phyloP scores from a whole-genome alignment of 2,113 vertebrate species.

The Plotosus lineatus region DNA sequence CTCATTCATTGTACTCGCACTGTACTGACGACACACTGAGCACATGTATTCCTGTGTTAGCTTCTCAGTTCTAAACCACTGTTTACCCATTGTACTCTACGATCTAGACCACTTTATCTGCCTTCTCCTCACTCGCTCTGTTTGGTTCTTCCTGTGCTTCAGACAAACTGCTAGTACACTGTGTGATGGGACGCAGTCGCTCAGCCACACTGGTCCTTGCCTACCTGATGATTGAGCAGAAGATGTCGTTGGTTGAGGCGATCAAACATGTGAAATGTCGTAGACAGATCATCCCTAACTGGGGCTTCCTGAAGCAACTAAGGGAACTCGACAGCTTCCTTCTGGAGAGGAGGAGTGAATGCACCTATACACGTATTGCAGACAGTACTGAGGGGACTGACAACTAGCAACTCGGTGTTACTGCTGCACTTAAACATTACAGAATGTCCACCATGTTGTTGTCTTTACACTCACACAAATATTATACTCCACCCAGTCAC shows the following conservation, averaged over 20 bases:
- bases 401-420: background rate
- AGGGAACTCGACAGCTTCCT: slow-evolving; percentile 83
- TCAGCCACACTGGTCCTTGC: slow-evolving; percentile 91
- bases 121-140: background rate
- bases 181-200: slow-evolving; percentile 95
- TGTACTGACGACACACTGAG: background rate
- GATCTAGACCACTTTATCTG: background rate
- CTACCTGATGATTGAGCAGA: slow-evolving; percentile 91
- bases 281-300: slow-evolving; percentile 89
- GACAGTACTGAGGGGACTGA: background rate
- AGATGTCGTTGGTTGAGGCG: slow-evolving; percentile 91
- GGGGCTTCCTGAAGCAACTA: slow-evolving; percentile 94
- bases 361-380: background rate
- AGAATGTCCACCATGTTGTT: no score
- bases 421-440: no score
- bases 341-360: slow-evolving; percentile 64
- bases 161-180: slow-evolving; percentile 95
- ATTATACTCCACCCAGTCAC: background rate
- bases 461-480: background rate
- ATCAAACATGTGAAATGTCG: slow-evolving; percentile 82
- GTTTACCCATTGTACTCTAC: background rate
- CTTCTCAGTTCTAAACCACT: background rate
- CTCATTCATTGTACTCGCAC: background rate
- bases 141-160: slow-evolving; percentile 40
- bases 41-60: background rate